These are phyloP conservation scores for Drosophila novamexicana DNA, from an alignment of 1,140 invertebrate species.

Conservation along the genomic window DNA sequence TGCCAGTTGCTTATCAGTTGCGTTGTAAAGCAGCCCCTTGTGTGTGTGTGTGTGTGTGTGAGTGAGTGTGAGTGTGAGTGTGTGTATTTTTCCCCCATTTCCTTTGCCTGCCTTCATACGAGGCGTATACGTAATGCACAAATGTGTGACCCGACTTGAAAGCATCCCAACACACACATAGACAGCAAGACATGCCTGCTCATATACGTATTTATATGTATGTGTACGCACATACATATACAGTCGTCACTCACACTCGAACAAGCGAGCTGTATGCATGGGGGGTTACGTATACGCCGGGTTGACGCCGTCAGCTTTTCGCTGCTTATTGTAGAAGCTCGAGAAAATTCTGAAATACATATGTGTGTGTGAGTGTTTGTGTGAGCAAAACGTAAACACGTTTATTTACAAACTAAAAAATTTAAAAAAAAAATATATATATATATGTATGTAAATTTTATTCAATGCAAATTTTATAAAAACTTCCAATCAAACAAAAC, in stretches of 20 bases:
- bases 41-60: constrained; percentile 4
- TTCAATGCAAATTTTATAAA: no score
- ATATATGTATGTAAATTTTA: no score
- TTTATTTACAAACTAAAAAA: not conserved
- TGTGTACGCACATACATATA: not conserved
- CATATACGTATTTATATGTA: no score
- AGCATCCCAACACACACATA: constrained; percentile 24
- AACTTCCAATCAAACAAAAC: no score
- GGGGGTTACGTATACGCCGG: constrained; percentile 77
- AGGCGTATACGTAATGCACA: constrained; percentile 54
- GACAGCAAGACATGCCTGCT: no score
- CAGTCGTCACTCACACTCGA: constrained; percentile 16
- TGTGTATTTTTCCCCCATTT: constrained; percentile 21
- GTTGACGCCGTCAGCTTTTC: constrained; percentile 56
- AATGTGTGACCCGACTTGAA: constrained; percentile 20
- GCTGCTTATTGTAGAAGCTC: constrained; percentile 22
- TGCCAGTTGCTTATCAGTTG: constrained; percentile 36
- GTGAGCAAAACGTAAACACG: constrained; percentile 7
- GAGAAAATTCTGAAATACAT: constrained; percentile 56
- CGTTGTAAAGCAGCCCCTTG: constrained; percentile 11
- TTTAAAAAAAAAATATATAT: not conserved
- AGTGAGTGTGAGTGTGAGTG: constrained; percentile 2
- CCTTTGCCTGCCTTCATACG: constrained; percentile 1
- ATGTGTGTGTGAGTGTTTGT: not conserved
- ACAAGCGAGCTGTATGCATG: constrained; percentile 38